Percentiles rank a stretch among this genome's conserved stretches.
phyloP scores from a whole-genome alignment of 2,797 vertebrate genomes.

The Semotilus atromaculatus region DNA sequence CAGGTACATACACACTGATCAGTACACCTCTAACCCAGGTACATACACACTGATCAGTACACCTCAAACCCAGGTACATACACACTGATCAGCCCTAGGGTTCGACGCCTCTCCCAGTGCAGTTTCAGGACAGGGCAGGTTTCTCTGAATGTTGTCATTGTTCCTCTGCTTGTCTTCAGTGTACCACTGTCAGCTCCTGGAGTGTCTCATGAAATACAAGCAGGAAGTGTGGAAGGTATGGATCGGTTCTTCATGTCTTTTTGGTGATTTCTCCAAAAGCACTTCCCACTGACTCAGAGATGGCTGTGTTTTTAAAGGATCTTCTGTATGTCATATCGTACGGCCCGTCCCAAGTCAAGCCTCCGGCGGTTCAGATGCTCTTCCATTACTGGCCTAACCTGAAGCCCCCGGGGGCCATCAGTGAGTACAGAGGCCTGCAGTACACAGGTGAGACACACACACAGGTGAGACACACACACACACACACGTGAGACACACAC shows the following conservation, averaged over 20 bases:
- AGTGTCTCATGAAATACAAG: slow-evolving; percentile 99
- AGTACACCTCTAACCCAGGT: slow-evolving; percentile 96
- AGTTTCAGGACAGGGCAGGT: neutral
- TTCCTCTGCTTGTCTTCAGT: slow-evolving; percentile 79
- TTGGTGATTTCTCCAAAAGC: neutral
- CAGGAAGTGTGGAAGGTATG: slow-evolving; percentile 99
- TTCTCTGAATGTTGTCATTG: neutral
- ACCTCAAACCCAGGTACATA: slow-evolving; percentile 93
- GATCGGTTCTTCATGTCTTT: slow-evolving; percentile 15
- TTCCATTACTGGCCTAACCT: slow-evolving; percentile 99
- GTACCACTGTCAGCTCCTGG: slow-evolving; percentile 98
- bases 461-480: slow-evolving; percentile 94
- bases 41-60: slow-evolving; percentile 78
- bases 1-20: slow-evolving; percentile 76
- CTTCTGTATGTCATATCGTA: slow-evolving; percentile 98
- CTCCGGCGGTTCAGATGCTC: slow-evolving; percentile 98
- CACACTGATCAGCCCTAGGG: too few species aligned
- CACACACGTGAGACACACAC: too few species aligned
- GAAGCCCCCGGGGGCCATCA: slow-evolving; percentile 97
- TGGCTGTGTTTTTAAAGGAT: slow-evolving; percentile 78
- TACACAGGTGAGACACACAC: slow-evolving; percentile 96
- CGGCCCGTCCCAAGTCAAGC: slow-evolving; percentile 98
- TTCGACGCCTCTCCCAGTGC: neutral
- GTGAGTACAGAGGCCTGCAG: slow-evolving; percentile 96
- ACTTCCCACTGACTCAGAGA: neutral